Evolutionary conservation across 2,888 invertebrate genomes (phyloP).

Genomic region (Branchipolynoe longqiensis): DNA sequence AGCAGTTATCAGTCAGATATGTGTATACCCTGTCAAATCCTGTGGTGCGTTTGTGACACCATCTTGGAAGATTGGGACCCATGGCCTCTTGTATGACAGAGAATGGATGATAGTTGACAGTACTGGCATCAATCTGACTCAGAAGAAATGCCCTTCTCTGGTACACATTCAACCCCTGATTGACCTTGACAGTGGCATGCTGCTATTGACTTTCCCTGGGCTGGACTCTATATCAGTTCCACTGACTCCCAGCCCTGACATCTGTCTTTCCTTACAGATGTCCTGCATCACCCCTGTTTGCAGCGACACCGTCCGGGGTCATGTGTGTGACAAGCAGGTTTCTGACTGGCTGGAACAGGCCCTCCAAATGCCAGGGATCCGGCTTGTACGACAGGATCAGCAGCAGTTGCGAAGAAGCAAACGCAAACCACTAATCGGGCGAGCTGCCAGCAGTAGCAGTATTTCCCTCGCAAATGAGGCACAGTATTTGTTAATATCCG

Average conservation of each 20-base stretch:
- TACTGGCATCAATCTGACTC: constrained; percentile 91
- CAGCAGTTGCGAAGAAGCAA: constrained; percentile 46
- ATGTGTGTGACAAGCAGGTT: constrained; percentile 92
- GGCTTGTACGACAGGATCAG: constrained; percentile 73
- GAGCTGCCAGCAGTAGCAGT: constrained; percentile 34
- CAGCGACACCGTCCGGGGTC: constrained; percentile 83
- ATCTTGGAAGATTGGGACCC: constrained; percentile 88
- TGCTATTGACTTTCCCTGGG: constrained; percentile 63
- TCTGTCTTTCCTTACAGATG: not conserved
- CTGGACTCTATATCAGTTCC: not conserved
- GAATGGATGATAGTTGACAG: constrained; percentile 95
- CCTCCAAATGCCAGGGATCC: constrained; percentile 86
- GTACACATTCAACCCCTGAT: constrained; percentile 90
- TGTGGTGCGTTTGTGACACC: constrained; percentile 88
- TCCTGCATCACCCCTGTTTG: constrained; percentile 14
- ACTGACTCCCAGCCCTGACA: not conserved
- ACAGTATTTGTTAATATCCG: constrained; percentile 87
- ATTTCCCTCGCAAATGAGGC: constrained; percentile 79
- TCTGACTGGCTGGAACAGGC: constrained; percentile 91
- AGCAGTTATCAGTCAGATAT: constrained; percentile 82
- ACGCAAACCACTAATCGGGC: not conserved
- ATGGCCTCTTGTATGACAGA: constrained; percentile 93
- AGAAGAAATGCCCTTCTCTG: constrained; percentile 91
- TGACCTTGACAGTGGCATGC: constrained; percentile 84
- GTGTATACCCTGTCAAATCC: constrained; percentile 94